Evolutionary conservation across 2,888 invertebrate species (phyloP), one percentile per base, ranked within the genome.

Genomic region (Orthonevra nobilis): DNA sequence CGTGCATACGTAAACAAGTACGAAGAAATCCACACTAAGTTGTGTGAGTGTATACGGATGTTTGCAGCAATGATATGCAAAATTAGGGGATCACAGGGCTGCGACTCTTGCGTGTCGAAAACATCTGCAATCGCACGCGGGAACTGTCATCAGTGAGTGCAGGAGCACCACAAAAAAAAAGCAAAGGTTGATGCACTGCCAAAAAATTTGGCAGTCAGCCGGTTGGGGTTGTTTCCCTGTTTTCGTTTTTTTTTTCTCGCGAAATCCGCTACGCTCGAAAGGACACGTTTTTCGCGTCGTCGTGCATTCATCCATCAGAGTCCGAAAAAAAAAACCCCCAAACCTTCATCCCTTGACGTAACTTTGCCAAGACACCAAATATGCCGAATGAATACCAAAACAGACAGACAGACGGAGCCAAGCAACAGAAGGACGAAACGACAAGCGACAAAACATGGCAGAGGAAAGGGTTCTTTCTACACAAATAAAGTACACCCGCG

Each of bases 71-170:
- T 3, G 3, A 14, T 56, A 40, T 68, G 34, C 38, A 68, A 64
- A 77, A 77, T 77, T 77, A 63, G 70, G 63, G 75, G 48, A 61
- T 61, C 46, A 48, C 30, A 56, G 32, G 26, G 23, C 44, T 23
- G 36, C 28, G 30, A 46, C 68, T 68, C 61, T 68, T 75, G 75
- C 69, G 56, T 26, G 36, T 36, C 46, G 48, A 38, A 68, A 30
- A 54, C 34, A 30, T 10, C 26, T 7, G 23, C 60, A 46, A 46
- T 44, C 60, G 54, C 19, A 52, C 58, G 75, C 50, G 75, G 40
- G 12, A 38, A 58, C 75, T 77, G 75, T 70, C 75, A 77, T 70
- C 75, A 64, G 42, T 38, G 58, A n/a, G n/a, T n/a, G n/a, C n/a
- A n/a, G n/a, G n/a, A n/a, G n/a, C n/a, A n/a, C n/a, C 52, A 66